Percentiles rank a stretch among this genome's conserved stretches.
Evolutionary conservation across 2,888 invertebrate species (phyloP).

Genomic region (Isotomurus palustris): DNA sequence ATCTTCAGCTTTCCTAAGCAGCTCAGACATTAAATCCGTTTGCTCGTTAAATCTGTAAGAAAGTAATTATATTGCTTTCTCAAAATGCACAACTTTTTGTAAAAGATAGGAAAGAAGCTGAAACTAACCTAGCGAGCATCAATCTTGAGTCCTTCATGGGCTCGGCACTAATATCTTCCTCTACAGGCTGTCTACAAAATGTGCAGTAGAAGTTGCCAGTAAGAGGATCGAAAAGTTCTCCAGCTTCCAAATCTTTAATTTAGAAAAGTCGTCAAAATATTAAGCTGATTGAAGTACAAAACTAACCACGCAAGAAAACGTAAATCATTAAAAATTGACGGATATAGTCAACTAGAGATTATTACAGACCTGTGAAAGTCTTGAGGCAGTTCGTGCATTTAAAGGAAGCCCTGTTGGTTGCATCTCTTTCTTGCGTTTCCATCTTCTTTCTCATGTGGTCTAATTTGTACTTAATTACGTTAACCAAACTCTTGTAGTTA

Average conservation of each 20-base stretch:
- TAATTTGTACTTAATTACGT: conserved; percentile 95
- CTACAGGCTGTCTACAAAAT: conserved; percentile 80
- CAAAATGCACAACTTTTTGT: background rate
- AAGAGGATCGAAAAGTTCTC: conserved; percentile 59
- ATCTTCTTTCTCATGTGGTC: conserved; percentile 92
- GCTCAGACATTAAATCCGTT: conserved; percentile 81
- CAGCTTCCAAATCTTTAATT: conserved; percentile 31
- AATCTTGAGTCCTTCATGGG: conserved; percentile 90
- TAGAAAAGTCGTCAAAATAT: background rate
- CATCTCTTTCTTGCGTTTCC: conserved; percentile 92
- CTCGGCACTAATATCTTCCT: conserved; percentile 88
- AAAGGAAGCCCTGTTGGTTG: conserved; percentile 91
- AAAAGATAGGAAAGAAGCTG: background rate
- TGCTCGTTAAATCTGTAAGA: conserved; percentile 79
- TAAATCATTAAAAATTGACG: no score
- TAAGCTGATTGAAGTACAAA: background rate
- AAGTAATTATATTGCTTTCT: background rate
- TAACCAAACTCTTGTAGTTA: conserved; percentile 79
- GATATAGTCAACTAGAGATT: no score
- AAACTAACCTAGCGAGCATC: conserved; percentile 62
- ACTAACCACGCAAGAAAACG: background rate
- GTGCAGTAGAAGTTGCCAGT: conserved; percentile 85
- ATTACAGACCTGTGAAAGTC: conserved; percentile 91
- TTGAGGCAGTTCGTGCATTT: conserved; percentile 86
- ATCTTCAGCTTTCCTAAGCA: conserved; percentile 85